A percentile compares a stretch with the other conserved stretches of the same genome.
Conservation (phyloP, 2,888 invertebrate genomes). For the Idaea aversata region DNA sequence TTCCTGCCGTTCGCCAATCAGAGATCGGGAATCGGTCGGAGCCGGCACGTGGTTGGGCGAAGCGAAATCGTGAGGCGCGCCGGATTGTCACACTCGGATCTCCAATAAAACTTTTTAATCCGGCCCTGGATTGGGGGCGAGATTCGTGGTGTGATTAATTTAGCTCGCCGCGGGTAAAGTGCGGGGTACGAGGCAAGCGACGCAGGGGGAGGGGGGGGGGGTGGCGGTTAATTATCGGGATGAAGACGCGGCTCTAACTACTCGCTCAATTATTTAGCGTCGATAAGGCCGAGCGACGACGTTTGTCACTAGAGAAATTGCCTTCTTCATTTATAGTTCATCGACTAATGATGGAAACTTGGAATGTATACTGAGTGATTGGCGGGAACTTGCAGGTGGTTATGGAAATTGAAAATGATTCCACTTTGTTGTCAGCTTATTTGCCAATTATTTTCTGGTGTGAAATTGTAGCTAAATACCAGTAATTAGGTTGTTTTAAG, state of each 20-base stretch:
- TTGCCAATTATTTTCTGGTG: neutral
- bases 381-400: slow-evolving; percentile 34
- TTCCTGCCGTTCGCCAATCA: slow-evolving; percentile 50
- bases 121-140: slow-evolving; percentile 73
- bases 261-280: slow-evolving; percentile 75
- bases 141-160: slow-evolving; percentile 80
- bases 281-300: slow-evolving; percentile 63
- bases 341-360: slow-evolving; percentile 55
- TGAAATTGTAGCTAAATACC: neutral
- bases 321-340: slow-evolving; percentile 72
- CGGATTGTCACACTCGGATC: slow-evolving; percentile 66
- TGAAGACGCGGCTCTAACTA: slow-evolving; percentile 78
- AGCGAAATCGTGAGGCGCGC: slow-evolving; percentile 48
- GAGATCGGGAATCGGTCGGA: slow-evolving; percentile 34
- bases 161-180: slow-evolving; percentile 51
- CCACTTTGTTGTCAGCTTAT: slow-evolving; percentile 7
- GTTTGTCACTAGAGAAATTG: slow-evolving; percentile 74
- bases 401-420: slow-evolving; percentile 8
- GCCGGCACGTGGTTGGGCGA: slow-evolving; percentile 51
- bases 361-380: slow-evolving; percentile 30
- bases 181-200: slow-evolving; percentile 23
- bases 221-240: slow-evolving; percentile 72
- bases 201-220: slow-evolving; percentile 32
- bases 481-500: neutral
- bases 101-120: slow-evolving; percentile 80